These are phyloP conservation scores for Cataglyphis livida DNA, from an alignment of 2,888 invertebrate genomes.

Conservation along the genomic window DNA sequence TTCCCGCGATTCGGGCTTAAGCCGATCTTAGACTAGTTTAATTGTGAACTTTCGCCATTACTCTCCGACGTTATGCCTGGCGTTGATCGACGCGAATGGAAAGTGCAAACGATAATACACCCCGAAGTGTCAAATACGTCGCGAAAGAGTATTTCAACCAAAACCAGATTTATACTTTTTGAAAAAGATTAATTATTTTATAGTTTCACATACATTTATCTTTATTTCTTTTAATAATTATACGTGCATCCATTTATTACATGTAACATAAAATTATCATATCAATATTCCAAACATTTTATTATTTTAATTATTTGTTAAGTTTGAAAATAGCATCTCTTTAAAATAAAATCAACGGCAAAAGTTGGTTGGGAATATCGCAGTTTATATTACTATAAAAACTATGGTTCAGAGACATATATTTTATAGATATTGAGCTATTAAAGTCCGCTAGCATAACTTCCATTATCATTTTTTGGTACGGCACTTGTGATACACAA, in stretches of 20 bases:
- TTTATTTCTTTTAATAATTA: slow-evolving; percentile 2
- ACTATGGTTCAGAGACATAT: not conserved
- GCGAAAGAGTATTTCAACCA: not conserved
- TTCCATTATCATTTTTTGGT: not conserved
- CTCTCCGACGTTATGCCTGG: slow-evolving; percentile 43
- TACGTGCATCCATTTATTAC: not conserved
- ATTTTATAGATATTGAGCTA: slow-evolving; percentile 13
- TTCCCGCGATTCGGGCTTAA: slow-evolving; percentile 67
- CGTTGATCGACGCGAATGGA: slow-evolving; percentile 45
- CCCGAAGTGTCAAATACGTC: not conserved
- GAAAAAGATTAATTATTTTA: not conserved
- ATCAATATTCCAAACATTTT: not conserved
- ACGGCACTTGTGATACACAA: not conserved
- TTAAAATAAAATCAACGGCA: not conserved
- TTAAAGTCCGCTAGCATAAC: slow-evolving; percentile 34
- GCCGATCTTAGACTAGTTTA: slow-evolving; percentile 60
- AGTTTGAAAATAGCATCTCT: not conserved
- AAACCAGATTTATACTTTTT: not conserved
- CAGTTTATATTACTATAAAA: slow-evolving; percentile 3
- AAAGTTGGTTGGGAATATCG: not conserved
- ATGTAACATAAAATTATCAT: not conserved
- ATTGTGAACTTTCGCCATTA: slow-evolving; percentile 55
- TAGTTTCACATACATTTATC: not conserved
- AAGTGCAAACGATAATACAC: slow-evolving; percentile 36
- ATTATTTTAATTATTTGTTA: not conserved